Conservation (phyloP, 2,888 invertebrate genomes). For the Tetropium fuscum region DNA sequence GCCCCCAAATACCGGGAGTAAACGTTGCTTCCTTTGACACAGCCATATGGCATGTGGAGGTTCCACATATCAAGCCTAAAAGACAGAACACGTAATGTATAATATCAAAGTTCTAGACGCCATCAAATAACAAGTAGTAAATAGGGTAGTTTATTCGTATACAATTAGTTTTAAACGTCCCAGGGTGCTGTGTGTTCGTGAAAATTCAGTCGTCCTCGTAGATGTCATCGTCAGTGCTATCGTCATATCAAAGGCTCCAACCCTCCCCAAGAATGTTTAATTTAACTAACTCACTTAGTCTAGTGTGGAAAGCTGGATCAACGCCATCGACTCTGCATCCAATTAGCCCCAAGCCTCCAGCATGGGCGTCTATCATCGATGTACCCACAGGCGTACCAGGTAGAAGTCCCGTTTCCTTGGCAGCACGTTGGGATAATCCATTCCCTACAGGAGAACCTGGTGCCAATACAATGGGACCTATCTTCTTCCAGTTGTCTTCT, state of each 20-base stretch:
- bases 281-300: constrained; percentile 68
- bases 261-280: not conserved
- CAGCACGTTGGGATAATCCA: constrained; percentile 74
- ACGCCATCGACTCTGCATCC: constrained; percentile 72
- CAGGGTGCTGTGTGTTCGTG: too few species aligned
- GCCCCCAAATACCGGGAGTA: constrained; percentile 94
- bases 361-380: constrained; percentile 96
- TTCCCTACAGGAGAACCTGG: constrained; percentile 79
- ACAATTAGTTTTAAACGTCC: too few species aligned
- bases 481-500: constrained; percentile 74
- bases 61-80: constrained; percentile 88
- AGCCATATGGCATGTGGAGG: constrained; percentile 96
- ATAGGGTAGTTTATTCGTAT: not conserved
- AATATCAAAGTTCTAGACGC: too few species aligned
- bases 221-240: too few species aligned
- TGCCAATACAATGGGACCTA: constrained; percentile 75
- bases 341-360: constrained; percentile 90
- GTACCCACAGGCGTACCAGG: constrained; percentile 85
- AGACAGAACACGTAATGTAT: not conserved
- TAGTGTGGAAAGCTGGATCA: constrained; percentile 64
- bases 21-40: constrained; percentile 76
- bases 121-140: too few species aligned
- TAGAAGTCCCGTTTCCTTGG: constrained; percentile 76
- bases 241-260: too few species aligned
- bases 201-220: too few species aligned